Base-by-base conservation (phyloP, 2,797 vertebrate genomes). In the Sciaenops ocellatus region DNA sequence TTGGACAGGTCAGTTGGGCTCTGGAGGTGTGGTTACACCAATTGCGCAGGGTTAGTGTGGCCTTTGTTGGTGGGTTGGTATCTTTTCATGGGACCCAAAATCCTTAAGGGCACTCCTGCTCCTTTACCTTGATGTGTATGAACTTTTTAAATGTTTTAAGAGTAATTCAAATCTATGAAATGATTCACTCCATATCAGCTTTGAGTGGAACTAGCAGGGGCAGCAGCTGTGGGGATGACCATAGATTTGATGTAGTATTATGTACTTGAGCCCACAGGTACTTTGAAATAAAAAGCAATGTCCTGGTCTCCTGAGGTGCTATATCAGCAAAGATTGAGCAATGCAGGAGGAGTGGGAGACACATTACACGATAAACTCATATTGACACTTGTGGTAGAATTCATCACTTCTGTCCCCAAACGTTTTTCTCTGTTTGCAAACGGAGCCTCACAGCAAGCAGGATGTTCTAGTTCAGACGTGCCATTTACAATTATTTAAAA, bases 331-430 rank as follows among this genome's bases (percentile, higher is more conserved):
- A 84, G 79, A 69, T 9, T 81, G 63, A 66, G 81, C 26, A 76
- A 70, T 77, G 79, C 60, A 77, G 76, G 64, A 57, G 56, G 59
- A 48, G 52, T 24, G 47, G 60, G 80, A 80, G 89, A 84, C 81
- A 64, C 78, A 85, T 88, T 88, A 89, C 55, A 72, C 78, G 76
- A 89, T 84, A 85, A 92, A 90, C 72, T 76, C 64, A 74, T 90
- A 90, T 87, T 82, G 86, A 92, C 85, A 89, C 82, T 73, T 75
- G 73, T 85, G 85, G 85, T 79, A 84, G 82, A 82, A 88, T 83
- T 84, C 38, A 83, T 91, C 69, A 82, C 78, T 82, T 83, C 79
- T 80, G 69, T 79, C 76, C 83, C 76, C 4, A 41, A 77, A 48
- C 47, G 71, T 83, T 80, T 87, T 78, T 80, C 79, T 69, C 38